Conservation (phyloP, 1,140 invertebrate species). For the Drusus annulatus region DNA sequence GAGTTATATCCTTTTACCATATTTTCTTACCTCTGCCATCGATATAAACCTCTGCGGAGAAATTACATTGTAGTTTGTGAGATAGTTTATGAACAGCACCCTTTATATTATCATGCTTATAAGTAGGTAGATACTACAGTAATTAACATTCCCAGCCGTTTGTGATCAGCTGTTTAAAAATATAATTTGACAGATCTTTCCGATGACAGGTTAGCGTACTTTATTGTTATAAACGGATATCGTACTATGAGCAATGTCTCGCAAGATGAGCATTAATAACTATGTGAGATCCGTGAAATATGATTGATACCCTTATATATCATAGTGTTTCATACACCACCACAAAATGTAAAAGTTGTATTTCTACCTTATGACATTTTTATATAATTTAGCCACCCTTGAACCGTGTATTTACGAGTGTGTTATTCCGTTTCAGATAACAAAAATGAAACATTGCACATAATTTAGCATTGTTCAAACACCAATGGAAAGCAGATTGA, state of each 20-base stretch:
- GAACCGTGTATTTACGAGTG: not conserved
- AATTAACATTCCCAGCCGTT: no score
- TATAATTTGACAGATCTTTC: conserved; percentile 35
- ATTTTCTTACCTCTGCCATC: no score
- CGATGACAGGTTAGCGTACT: conserved; percentile 39
- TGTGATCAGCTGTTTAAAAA: conserved; percentile 44
- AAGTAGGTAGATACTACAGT: no score
- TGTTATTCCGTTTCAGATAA: conserved; percentile 26
- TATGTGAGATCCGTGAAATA: conserved; percentile 29
- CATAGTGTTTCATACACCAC: conserved; percentile 20
- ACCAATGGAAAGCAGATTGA: conserved; percentile 27
- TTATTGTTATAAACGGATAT: conserved; percentile 37
- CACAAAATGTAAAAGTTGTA: conserved; percentile 19
- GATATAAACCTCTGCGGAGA: no score
- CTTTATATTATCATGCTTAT: no score
- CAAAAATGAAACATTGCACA: conserved; percentile 35
- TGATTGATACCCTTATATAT: conserved; percentile 21
- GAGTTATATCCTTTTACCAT: no score
- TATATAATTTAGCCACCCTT: conserved; percentile 11
- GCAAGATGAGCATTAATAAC: conserved; percentile 17
- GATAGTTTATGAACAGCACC: no score
- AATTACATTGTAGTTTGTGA: no score
- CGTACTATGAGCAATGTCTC: conserved; percentile 13
- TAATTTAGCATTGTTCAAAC: conserved; percentile 29
- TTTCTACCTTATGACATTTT: not conserved